phyloP scores from a whole-genome alignment of 2,797 vertebrate genomes.

The Sebastes jordani region DNA sequence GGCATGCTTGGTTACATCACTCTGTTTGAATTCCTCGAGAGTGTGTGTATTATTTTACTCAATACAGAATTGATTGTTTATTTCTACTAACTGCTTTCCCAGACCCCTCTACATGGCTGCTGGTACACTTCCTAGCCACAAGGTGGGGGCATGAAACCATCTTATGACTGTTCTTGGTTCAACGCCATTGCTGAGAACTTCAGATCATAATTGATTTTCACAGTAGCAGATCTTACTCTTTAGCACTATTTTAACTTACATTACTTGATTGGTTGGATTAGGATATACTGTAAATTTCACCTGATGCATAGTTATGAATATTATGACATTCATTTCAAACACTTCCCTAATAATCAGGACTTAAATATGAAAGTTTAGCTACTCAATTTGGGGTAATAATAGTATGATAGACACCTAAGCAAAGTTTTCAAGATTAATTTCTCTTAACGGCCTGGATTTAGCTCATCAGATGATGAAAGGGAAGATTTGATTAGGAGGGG shows the following conservation, averaged over 20 bases:
- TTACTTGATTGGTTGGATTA: background rate
- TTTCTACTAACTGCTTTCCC: background rate
- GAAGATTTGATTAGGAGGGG: constrained; percentile 41
- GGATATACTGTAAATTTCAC: background rate
- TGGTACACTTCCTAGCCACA: constrained; percentile 57
- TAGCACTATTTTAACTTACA: background rate
- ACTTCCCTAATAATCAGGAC: background rate
- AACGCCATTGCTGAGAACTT: background rate
- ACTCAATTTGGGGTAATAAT: background rate
- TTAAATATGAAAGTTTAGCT: background rate
- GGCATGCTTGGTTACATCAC: constrained; percentile 1
- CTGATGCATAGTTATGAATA: background rate
- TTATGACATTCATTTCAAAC: background rate
- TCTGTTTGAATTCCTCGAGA: constrained; percentile 20
- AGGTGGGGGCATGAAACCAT: constrained; percentile 72
- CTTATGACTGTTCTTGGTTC: background rate
- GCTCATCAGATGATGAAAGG: constrained; percentile 54
- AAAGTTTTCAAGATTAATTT: background rate
- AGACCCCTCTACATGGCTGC: background rate
- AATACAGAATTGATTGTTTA: constrained; percentile 12
- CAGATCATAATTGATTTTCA: constrained; percentile 1
- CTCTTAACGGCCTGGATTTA: constrained; percentile 35
- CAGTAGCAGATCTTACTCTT: background rate
- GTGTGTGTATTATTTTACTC: constrained; percentile 11
- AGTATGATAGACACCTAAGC: background rate